Evolutionary conservation across 2,113 vertebrate species (phyloP), one percentile per base, ranked within the genome.

Genomic region (Boulengeromyrus knoepffleri): DNA sequence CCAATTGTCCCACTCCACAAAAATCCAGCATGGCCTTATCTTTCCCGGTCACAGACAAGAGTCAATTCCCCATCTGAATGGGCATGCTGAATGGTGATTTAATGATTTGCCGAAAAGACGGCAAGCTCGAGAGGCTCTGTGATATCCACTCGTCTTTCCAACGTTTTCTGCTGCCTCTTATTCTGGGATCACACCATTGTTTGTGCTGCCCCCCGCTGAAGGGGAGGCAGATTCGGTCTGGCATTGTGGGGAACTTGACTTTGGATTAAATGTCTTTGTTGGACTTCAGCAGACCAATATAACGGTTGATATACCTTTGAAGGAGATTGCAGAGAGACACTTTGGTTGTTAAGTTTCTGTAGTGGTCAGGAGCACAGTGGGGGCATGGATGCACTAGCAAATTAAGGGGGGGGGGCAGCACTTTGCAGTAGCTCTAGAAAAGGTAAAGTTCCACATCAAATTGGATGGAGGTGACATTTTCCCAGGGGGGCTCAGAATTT

Each of bases 31-130:
- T 36, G 27, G 49, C 31, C n/a, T 52, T 31, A 87, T 85, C 39
- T 85, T 85, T 47, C 90, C 86, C 31, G 89, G 47, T 74, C 87
- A 87, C 84, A 62, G 17, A 56, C 88, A 50, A 88, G 77, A 46
- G 74, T 0, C 45, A 89, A 62, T 90, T 39, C 27, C 6, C 8
- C 49, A 36, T 24, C 90, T 36, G 15, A 89, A 90, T 42, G n/a
- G 8, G 77, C 91, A 19, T 85, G 19, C 90, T 85, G 45, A 87
- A n/a, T 50, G n/a, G 47, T 12, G 2, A 47, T 31, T 87, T 87
- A 39, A 42, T 88, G 52, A 31, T 17, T 42, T 1, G 5, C 17
- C 19, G 27, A 87, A 88, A 88, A 39, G 17, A 56, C 19, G 15
- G 6, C 17, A 3, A 15, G 27, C 46, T 87, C 6, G 27, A 52